A percentile compares a stretch with the other conserved stretches of the same genome.
These are phyloP conservation scores for Eudorcas thomsonii DNA, from an alignment of 2,113 vertebrate species.

Conservation along the genomic window DNA sequence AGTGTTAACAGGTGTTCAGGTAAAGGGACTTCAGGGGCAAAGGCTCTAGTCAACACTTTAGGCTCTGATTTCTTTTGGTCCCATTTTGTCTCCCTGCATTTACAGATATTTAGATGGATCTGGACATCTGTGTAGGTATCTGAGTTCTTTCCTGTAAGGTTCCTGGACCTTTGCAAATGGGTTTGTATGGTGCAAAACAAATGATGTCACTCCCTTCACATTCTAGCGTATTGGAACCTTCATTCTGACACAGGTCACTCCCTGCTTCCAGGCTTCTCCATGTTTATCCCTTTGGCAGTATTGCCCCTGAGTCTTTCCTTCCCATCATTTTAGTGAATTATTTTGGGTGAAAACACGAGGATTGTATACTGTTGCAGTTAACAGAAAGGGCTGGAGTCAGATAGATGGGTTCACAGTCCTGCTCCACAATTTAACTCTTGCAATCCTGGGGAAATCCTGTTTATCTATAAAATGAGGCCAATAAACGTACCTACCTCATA, in stretches of 20 bases:
- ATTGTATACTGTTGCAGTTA: not conserved
- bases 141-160: not conserved
- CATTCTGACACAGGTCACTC: not conserved
- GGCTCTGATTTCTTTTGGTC: not conserved
- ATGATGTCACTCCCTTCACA: not conserved
- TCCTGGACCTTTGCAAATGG: not conserved
- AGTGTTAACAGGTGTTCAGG: not conserved
- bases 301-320: not conserved
- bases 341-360: not conserved
- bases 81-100: not conserved
- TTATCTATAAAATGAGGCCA: not conserved
- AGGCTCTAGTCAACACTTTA: not conserved
- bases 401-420: not conserved
- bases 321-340: not conserved
- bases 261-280: not conserved
- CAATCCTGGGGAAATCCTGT: not conserved
- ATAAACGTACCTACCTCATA: not conserved
- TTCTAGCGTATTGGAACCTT: not conserved
- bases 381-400: not conserved
- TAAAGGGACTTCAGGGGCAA: rapidly evolving
- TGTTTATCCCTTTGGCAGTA: not conserved
- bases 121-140: not conserved
- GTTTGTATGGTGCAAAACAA: not conserved
- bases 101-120: not conserved
- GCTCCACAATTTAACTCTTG: not conserved